Conservation (phyloP, 2,113 vertebrate species). For the Leucopsar rothschildi region DNA sequence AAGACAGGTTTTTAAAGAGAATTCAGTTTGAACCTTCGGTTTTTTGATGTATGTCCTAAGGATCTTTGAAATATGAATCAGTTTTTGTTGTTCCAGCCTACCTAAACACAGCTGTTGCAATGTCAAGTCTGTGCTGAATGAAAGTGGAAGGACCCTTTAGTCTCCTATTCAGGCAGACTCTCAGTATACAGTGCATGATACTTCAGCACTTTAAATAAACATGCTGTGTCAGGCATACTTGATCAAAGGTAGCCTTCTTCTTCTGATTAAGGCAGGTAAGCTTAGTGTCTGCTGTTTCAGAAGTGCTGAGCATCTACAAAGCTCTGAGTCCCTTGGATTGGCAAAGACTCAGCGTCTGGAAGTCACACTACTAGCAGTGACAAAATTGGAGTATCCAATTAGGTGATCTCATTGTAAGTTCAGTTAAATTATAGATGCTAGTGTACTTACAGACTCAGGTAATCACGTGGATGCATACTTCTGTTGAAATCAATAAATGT, state of each 20-base stretch:
- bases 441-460: not conserved
- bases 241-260: conserved; percentile 23
- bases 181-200: not conserved
- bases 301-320: conserved; percentile 33
- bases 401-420: not conserved
- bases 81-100: not conserved
- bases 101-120: not conserved
- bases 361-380: conserved; percentile 13
- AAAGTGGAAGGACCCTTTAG: not conserved
- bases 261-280: conserved; percentile 19
- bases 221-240: conserved; percentile 6
- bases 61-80: not conserved
- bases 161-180: not conserved
- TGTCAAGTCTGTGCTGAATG: not conserved
- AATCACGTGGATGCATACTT: not conserved
- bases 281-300: not conserved
- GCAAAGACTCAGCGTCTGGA: conserved; percentile 8
- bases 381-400: conserved; percentile 13
- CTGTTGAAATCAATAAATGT: conserved; percentile 17
- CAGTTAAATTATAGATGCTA: conserved; percentile 9
- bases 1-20: not conserved
- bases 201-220: conserved; percentile 1
- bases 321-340: conserved; percentile 11
- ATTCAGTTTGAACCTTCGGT: not conserved
- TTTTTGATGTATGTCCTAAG: not conserved